These are phyloP conservation scores for Jordanella pulchra DNA, from an alignment of 2,797 vertebrate genomes.

Conservation along the genomic window DNA sequence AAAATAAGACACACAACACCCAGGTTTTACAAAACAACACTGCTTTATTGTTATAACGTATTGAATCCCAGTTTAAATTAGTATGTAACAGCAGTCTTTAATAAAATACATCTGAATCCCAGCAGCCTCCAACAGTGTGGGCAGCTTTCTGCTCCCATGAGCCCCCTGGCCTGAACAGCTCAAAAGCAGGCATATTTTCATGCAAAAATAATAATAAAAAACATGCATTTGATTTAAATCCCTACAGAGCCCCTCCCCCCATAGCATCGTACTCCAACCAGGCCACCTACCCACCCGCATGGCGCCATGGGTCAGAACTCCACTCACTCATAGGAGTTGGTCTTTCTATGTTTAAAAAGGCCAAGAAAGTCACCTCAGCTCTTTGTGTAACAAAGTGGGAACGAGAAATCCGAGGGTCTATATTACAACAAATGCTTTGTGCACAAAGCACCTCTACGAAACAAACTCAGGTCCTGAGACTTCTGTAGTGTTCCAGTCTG, in stretches of 20 bases:
- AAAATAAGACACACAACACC: constrained; percentile 44
- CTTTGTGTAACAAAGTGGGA: constrained; percentile 69
- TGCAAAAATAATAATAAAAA: constrained; percentile 71
- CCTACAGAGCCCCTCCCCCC: neutral
- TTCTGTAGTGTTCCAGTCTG: constrained; percentile 36
- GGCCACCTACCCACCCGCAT: neutral
- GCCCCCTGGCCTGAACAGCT: constrained; percentile 42
- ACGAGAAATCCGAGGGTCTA: constrained; percentile 57
- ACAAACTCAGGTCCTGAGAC: constrained; percentile 45
- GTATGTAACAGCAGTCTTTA: constrained; percentile 77
- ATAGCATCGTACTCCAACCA: neutral
- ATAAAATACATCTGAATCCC: constrained; percentile 79
- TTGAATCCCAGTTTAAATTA: constrained; percentile 70
- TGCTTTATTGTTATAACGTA: constrained; percentile 75
- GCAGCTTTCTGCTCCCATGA: constrained; percentile 21
- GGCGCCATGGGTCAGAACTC: constrained; percentile 8
- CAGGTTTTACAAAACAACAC: constrained; percentile 77
- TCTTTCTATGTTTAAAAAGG: constrained; percentile 24
- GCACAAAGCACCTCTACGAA: constrained; percentile 37
- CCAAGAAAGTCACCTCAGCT: constrained; percentile 17
- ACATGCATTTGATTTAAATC: constrained; percentile 75
- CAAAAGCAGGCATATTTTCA: constrained; percentile 82
- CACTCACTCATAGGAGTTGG: neutral
- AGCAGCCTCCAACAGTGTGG: constrained; percentile 44
- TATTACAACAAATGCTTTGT: constrained; percentile 47